phyloP scores from a whole-genome alignment of 2,888 invertebrate species.

The Marronus borbonicus region DNA sequence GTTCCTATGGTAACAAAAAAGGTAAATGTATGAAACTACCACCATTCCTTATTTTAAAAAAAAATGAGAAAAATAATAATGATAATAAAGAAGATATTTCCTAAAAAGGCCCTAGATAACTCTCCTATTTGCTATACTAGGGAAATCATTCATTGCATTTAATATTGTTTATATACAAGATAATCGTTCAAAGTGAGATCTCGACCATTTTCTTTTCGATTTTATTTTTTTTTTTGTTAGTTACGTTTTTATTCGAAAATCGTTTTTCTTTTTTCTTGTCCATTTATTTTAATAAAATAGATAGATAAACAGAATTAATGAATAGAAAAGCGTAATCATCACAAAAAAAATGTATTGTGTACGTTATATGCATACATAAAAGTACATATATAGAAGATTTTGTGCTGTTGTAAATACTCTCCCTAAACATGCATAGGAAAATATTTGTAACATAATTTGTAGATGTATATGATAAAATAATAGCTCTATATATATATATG shows the following conservation, averaged over 20 bases:
- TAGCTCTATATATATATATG: slow-evolving; percentile 66
- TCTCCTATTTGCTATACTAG: slow-evolving; percentile 34
- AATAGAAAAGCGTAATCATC: background rate
- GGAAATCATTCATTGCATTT: slow-evolving; percentile 58
- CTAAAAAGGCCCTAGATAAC: slow-evolving; percentile 14
- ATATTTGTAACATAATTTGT: slow-evolving; percentile 64
- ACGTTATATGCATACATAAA: background rate
- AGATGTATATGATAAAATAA: slow-evolving; percentile 59
- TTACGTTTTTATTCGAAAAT: background rate
- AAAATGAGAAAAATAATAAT: background rate
- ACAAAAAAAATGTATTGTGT: background rate
- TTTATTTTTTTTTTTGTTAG: background rate
- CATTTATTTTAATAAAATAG: background rate
- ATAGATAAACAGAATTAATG: background rate
- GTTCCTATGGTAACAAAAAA: slow-evolving; percentile 4
- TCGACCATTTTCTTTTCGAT: slow-evolving; percentile 51
- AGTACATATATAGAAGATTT: slow-evolving; percentile 6
- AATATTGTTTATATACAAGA: slow-evolving; percentile 42
- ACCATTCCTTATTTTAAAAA: background rate
- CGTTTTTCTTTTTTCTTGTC: background rate
- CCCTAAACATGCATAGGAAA: slow-evolving; percentile 53
- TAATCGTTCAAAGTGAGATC: slow-evolving; percentile 51
- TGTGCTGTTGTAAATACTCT: slow-evolving; percentile 25
- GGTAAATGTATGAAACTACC: background rate
- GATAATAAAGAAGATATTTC: too few relatives aligned